phyloP scores from a whole-genome alignment of 2,888 invertebrate species.

The Corythucha ciliata region DNA sequence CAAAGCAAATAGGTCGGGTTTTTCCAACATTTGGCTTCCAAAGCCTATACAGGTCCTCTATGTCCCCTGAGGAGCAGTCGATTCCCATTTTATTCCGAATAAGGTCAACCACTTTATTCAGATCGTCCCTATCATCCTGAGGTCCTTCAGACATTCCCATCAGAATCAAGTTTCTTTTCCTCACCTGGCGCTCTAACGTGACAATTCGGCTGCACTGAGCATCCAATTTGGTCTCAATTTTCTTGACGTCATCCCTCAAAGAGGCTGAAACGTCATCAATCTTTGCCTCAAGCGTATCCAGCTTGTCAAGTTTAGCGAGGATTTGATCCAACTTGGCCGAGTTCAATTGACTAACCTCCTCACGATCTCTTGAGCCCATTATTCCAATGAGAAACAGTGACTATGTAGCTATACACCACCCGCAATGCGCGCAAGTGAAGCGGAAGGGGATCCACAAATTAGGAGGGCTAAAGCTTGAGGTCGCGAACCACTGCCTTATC shows the following conservation, averaged over 20 bases:
- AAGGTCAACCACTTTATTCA: neutral
- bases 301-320: constrained; percentile 9
- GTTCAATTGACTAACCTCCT: neutral
- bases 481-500: too few relatives aligned
- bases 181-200: constrained; percentile 1
- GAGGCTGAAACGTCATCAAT: constrained; percentile 5
- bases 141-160: constrained; percentile 8
- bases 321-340: neutral
- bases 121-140: neutral
- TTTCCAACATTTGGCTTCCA: neutral
- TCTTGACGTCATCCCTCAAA: constrained; percentile 3
- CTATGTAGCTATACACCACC: neutral
- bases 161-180: constrained; percentile 12
- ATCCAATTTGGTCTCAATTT: constrained; percentile 7
- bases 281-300: constrained; percentile 9
- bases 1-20: constrained; percentile 2
- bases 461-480: too few relatives aligned
- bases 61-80: neutral
- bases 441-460: too few relatives aligned
- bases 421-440: neutral
- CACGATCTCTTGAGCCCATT: neutral
- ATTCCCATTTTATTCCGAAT: neutral
- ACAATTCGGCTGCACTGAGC: constrained; percentile 4
- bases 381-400: neutral
- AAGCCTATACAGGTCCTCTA: neutral